Evolutionary conservation across 2,797 vertebrate genomes (phyloP).

Genomic region (Eospalax fontanierii): DNA sequence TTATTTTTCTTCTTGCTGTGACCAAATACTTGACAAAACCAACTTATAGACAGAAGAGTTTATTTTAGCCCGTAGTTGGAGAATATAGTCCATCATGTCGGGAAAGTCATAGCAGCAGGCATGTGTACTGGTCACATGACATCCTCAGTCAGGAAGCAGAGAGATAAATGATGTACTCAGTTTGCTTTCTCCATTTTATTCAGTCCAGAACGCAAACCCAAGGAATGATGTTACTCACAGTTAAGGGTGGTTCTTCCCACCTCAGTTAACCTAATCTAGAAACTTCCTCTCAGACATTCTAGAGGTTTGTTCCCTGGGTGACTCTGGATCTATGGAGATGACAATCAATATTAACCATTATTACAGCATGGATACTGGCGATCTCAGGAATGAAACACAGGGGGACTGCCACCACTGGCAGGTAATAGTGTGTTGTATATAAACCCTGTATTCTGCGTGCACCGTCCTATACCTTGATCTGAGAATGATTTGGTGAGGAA

Average conservation of each 20-base stretch:
- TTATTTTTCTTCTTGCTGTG: not conserved
- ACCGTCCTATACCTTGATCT: not conserved
- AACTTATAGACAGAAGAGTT: not conserved
- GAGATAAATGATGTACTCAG: not conserved
- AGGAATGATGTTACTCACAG: not conserved
- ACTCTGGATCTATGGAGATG: not conserved
- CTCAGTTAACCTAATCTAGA: not conserved
- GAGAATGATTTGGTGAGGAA: not conserved
- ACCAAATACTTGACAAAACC: not conserved
- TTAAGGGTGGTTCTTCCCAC: not conserved
- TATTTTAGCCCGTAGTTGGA: not conserved
- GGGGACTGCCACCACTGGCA: not conserved
- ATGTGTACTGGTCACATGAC: not conserved
- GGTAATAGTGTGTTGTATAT: too few species aligned
- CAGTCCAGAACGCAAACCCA: not conserved
- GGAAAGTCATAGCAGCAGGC: not conserved
- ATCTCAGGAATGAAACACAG: not conserved
- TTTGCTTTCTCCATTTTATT: not conserved
- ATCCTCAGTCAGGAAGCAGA: not conserved
- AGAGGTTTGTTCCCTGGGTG: not conserved
- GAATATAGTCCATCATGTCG: not conserved
- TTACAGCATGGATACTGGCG: fast-evolving
- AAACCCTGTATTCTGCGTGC: too few species aligned
- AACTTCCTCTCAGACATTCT: not conserved
- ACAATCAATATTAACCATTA: not conserved